Evolutionary conservation across 2,888 invertebrate genomes (phyloP), one percentile per base, ranked within the genome.

Genomic region (Andrena bicolor): DNA sequence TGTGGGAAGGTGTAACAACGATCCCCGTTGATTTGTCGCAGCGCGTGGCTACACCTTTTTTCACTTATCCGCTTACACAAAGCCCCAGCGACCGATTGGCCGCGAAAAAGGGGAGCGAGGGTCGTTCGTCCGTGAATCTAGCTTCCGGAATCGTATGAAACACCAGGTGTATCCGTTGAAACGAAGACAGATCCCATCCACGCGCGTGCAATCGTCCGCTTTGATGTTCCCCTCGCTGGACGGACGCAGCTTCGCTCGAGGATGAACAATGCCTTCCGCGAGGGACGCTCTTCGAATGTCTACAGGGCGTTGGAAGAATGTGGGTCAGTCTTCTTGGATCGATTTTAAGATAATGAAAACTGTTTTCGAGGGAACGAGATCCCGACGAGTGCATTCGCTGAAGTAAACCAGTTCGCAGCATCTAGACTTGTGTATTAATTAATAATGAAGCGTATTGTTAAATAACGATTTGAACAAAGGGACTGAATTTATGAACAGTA

Each of bases 1-100:
- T 64, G 76, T 70, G 32, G 53, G 23, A 48, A 10, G 70, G 41
- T 68, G 70, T 61, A 60, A 63, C 60, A 16, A 30, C 26, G 16
- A 35, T 41, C 41, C 41, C 41, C 41, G 28, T 64, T 66, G 71
- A 85, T 84, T 79, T 65, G 66, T 71, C 30, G 65, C 7, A 53
- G 20, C 56, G 28, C 2, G 60, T 41, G 30, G 28, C 35, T 68
- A 56, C 65, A 71, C 32, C 32, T 76, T 69, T 83, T 75, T 73
- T 60, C 58, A 53, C 26, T 72, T 30, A 65, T 35, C 23, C 65
- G 64, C 53, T 75, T 77, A 72, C 70, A 23, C 68, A 69, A 77
- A 74, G 70, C 60, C 28, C 63, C 68, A 30, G 71, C 58, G 20
- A 64, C 71, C 68, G 51, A n/a, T 64, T 49, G 13, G 51, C 61